These are phyloP conservation scores for Harpagifer antarcticus DNA, from an alignment of 2,797 vertebrate species.

Conservation along the genomic window DNA sequence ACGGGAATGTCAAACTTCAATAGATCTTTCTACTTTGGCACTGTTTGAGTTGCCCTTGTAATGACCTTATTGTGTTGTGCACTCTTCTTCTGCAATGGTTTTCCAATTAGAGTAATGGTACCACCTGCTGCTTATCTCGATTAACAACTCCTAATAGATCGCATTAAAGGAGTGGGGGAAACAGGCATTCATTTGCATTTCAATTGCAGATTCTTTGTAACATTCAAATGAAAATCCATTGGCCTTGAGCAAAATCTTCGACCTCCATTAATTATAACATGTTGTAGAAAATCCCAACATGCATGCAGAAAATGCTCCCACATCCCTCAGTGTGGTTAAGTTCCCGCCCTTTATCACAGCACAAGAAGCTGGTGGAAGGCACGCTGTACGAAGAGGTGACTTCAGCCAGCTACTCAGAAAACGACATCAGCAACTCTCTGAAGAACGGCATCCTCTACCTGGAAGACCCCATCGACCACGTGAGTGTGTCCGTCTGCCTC, in stretches of 20 bases:
- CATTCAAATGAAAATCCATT: too few relatives aligned
- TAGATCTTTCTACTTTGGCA: too few relatives aligned
- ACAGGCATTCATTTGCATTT: too few relatives aligned
- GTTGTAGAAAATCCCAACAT: not conserved
- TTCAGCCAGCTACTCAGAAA: constrained; percentile 93
- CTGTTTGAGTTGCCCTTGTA: too few relatives aligned
- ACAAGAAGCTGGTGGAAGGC: constrained; percentile 98
- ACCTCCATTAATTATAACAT: not conserved
- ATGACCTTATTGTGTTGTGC: too few relatives aligned
- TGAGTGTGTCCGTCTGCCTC: constrained; percentile 67
- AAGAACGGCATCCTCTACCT: constrained; percentile 97
- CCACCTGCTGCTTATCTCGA: too few relatives aligned
- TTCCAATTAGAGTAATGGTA: too few relatives aligned
- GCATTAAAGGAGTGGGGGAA: too few relatives aligned
- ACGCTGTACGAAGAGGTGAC: constrained; percentile 94
- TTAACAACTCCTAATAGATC: too few relatives aligned
- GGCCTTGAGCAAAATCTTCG: not conserved
- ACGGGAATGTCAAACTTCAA: too few relatives aligned
- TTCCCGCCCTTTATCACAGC: constrained; percentile 76
- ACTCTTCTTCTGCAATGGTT: too few relatives aligned
- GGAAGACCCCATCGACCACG: constrained; percentile 96
- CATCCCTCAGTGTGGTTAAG: not conserved
- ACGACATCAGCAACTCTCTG: constrained; percentile 98
- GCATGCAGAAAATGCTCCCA: not conserved
- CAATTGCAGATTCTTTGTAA: too few relatives aligned